A percentile compares a stretch with the other conserved stretches of the same genome.
These are phyloP conservation scores for Nephila pilipes DNA, from an alignment of 1,140 invertebrate species.

Conservation along the genomic window DNA sequence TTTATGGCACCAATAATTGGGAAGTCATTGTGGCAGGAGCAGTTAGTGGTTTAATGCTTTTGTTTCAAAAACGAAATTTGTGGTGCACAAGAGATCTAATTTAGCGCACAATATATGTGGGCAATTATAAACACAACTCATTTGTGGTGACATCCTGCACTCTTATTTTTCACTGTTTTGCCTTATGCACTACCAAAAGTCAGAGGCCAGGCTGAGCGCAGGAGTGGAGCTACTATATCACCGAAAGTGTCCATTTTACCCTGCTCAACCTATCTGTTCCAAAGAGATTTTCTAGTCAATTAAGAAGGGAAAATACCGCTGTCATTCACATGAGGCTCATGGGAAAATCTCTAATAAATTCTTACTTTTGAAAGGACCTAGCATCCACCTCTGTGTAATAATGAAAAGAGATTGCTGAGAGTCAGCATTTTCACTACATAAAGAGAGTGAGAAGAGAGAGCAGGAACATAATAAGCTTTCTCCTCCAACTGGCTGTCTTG, in stretches of 20 bases:
- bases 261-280: too few relatives aligned
- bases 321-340: conserved; percentile 52
- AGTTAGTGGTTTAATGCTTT: not conserved
- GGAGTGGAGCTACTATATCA: conserved; percentile 3
- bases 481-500: conserved; percentile 34
- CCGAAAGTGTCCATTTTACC: conserved; percentile 59
- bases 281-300: conserved; percentile 1
- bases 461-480: conserved; percentile 71
- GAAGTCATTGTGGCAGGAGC: not conserved
- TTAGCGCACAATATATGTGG: not conserved
- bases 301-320: conserved; percentile 30
- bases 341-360: conserved; percentile 75
- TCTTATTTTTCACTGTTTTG: not conserved
- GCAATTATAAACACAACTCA: not conserved
- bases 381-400: conserved; percentile 58
- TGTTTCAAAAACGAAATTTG: not conserved
- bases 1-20: not conserved
- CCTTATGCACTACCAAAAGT: not conserved
- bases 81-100: conserved; percentile 21
- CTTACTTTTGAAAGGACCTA: not conserved
- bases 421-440: conserved; percentile 75
- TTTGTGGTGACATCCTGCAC: not conserved
- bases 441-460: conserved; percentile 63
- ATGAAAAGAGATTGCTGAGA: conserved; percentile 75
- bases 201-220: not conserved